Conservation (phyloP, 1,140 invertebrate genomes). For the Caenorhabditis elegans region WBcel235 BX284605.5:5246001-5246500, state of each 20-base stretch:
- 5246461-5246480: slow-evolving; percentile 43
- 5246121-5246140: neutral
- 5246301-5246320: too few relatives aligned
- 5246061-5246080: neutral
- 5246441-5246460: slow-evolving; percentile 25
- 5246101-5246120: neutral
- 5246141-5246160: too few relatives aligned
- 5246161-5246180: too few relatives aligned
- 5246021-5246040: neutral
- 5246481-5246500: too few relatives aligned
- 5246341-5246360: too few relatives aligned
- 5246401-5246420: slow-evolving; percentile 42
- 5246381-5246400: too few relatives aligned
- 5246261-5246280: neutral
- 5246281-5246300: too few relatives aligned
- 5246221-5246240: too few relatives aligned
- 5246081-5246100: neutral
- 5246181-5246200: too few relatives aligned
- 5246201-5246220: too few relatives aligned
- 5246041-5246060: neutral
- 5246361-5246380: too few relatives aligned
- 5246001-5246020: neutral
- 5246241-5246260: neutral
- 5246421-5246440: slow-evolving; percentile 49
- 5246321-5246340: too few relatives aligned